Conservation (phyloP, 2,888 invertebrate species). For the Physocephala rufipes region DNA sequence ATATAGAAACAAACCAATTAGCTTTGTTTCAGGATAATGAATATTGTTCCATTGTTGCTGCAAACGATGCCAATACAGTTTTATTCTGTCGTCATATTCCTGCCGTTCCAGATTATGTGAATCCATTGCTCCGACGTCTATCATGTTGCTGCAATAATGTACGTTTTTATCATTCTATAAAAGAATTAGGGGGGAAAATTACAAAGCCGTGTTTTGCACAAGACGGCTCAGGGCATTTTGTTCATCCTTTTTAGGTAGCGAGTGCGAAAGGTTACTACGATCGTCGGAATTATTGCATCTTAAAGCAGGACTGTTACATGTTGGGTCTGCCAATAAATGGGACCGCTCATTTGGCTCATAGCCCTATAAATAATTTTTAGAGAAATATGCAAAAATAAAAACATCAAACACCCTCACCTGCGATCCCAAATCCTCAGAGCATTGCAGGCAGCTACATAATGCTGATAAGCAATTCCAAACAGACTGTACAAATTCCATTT, state of each 20-base stretch:
- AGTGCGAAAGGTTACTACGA: slow-evolving; percentile 71
- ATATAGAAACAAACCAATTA: slow-evolving; percentile 53
- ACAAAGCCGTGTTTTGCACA: slow-evolving; percentile 91
- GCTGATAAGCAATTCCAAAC: slow-evolving; percentile 59
- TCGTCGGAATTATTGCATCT: slow-evolving; percentile 78
- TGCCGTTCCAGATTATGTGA: slow-evolving; percentile 88
- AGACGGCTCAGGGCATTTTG: slow-evolving; percentile 90
- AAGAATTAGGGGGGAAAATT: slow-evolving; percentile 56
- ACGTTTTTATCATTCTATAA: slow-evolving; percentile 23
- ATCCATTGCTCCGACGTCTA: slow-evolving; percentile 92
- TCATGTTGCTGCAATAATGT: slow-evolving; percentile 77
- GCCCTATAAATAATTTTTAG: slow-evolving; percentile 49
- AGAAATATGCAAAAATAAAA: background rate
- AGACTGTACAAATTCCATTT: slow-evolving; percentile 63
- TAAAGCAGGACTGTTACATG: slow-evolving; percentile 77
- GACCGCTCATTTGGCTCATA: slow-evolving; percentile 76
- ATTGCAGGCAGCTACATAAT: slow-evolving; percentile 62
- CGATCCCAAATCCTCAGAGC: slow-evolving; percentile 59
- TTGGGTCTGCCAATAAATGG: slow-evolving; percentile 80
- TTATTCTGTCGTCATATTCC: slow-evolving; percentile 85
- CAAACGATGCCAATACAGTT: slow-evolving; percentile 72
- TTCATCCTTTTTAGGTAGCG: slow-evolving; percentile 83
- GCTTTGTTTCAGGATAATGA: slow-evolving; percentile 56
- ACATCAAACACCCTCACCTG: slow-evolving; percentile 50
- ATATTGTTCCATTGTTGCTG: slow-evolving; percentile 68